phyloP scores from a whole-genome alignment of 2,113 vertebrate genomes.

The Pardalotus punctatus region DNA sequence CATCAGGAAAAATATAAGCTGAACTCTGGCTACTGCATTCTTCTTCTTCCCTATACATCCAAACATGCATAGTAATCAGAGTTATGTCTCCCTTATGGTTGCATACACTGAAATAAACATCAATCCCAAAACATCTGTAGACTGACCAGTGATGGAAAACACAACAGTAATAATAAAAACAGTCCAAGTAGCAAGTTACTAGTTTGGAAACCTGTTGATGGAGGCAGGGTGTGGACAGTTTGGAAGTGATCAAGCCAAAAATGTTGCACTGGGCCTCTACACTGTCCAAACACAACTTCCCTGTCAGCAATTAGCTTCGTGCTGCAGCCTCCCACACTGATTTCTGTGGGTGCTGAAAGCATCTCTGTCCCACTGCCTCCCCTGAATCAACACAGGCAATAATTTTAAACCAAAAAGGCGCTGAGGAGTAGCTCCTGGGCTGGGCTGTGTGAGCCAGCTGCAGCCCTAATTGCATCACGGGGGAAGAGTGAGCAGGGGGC shows the following conservation, averaged over 20 bases:
- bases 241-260: neutral
- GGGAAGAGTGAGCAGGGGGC: neutral
- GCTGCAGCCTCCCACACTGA: neutral
- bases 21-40: neutral
- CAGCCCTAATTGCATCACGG: slow-evolving; percentile 15
- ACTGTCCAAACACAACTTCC: neutral
- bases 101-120: neutral
- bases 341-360: slow-evolving; percentile 21
- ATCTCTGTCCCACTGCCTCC: neutral
- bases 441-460: neutral
- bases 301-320: neutral
- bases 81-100: neutral
- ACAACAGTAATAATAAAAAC: neutral
- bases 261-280: neutral
- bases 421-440: neutral
- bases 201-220: neutral
- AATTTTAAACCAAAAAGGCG: slow-evolving; percentile 9
- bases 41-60: neutral
- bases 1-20: neutral
- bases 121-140: neutral
- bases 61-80: neutral
- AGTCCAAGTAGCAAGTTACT: neutral
- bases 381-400: neutral
- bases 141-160: neutral
- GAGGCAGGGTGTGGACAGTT: neutral